Conservation (phyloP, 2,888 invertebrate species). For the Apamea epomidion region DNA sequence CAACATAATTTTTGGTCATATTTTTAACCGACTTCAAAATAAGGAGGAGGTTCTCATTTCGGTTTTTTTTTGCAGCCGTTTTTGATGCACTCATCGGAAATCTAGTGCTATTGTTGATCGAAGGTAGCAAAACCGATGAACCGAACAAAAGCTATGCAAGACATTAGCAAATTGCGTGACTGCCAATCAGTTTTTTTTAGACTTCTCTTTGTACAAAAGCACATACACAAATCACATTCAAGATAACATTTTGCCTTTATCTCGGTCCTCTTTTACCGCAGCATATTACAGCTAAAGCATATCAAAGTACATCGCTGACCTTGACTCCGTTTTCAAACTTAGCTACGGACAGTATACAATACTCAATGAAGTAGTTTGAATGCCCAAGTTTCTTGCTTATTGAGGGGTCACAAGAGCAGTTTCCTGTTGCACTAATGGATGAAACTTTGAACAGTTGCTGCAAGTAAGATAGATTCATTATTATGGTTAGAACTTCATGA, state of each 20-base stretch:
- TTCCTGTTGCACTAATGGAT: constrained; percentile 48
- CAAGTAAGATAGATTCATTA: constrained; percentile 1
- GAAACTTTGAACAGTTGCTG: constrained; percentile 2
- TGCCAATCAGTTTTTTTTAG: not conserved
- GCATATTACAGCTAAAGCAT: not conserved
- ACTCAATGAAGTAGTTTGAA: constrained; percentile 36
- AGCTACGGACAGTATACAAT: constrained; percentile 2
- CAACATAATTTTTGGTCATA: too few species aligned
- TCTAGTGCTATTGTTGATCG: too few species aligned
- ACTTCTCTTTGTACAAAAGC: not conserved
- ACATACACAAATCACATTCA: not conserved
- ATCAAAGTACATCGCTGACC: not conserved
- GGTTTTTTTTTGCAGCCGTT: too few species aligned
- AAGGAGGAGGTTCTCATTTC: too few species aligned
- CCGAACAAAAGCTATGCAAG: not conserved
- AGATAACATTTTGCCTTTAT: not conserved
- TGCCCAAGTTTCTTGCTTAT: constrained; percentile 22
- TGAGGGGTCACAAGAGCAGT: constrained; percentile 38
- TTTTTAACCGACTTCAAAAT: too few species aligned
- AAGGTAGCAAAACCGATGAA: not conserved
- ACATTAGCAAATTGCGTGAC: not conserved
- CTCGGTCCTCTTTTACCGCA: not conserved
- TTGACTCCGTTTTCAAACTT: constrained; percentile 15
- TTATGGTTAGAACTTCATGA: not conserved
- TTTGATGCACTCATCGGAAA: too few species aligned